A percentile compares a stretch with the other conserved stretches of the same genome.
Conservation (phyloP, 2,888 invertebrate species). For the Sesamia inferens region DNA sequence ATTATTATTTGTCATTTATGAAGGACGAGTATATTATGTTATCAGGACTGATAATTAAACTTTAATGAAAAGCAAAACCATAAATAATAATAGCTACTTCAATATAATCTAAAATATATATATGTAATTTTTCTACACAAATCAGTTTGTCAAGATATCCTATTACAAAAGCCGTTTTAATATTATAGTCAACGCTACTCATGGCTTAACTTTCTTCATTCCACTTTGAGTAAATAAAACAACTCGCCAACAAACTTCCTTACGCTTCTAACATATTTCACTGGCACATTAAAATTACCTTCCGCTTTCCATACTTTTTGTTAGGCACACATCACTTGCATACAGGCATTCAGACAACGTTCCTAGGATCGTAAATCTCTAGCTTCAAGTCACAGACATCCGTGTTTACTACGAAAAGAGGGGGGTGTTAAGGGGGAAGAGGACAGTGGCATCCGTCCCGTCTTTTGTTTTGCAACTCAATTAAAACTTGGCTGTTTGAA, state of each 20-base stretch:
- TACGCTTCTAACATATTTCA: conserved; percentile 34
- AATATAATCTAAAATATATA: too few relatives aligned
- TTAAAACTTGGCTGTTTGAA: conserved; percentile 78
- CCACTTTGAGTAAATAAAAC: conserved; percentile 24
- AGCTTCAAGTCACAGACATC: conserved; percentile 64
- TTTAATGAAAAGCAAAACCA: background rate
- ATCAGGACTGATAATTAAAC: conserved; percentile 12
- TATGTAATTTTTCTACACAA: too few relatives aligned
- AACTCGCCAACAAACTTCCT: conserved; percentile 19
- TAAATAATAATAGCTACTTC: too few relatives aligned
- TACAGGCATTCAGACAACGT: conserved; percentile 55
- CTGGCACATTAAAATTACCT: conserved; percentile 53
- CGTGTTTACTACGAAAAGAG: conserved; percentile 57
- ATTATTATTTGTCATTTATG: conserved; percentile 2
- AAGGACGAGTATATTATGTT: conserved; percentile 14
- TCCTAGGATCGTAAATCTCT: conserved; percentile 63
- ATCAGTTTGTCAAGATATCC: background rate
- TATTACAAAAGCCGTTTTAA: background rate
- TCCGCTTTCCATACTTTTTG: conserved; percentile 58
- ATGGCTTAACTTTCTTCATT: conserved; percentile 5
- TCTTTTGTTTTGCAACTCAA: conserved; percentile 83
- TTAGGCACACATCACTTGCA: conserved; percentile 57
- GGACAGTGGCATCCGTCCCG: conserved; percentile 64
- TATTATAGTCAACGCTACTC: background rate
- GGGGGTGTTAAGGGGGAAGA: conserved; percentile 41